These are phyloP conservation scores for Pristis pectinata DNA, from an alignment of 2,797 vertebrate species.

Conservation along the genomic window DNA sequence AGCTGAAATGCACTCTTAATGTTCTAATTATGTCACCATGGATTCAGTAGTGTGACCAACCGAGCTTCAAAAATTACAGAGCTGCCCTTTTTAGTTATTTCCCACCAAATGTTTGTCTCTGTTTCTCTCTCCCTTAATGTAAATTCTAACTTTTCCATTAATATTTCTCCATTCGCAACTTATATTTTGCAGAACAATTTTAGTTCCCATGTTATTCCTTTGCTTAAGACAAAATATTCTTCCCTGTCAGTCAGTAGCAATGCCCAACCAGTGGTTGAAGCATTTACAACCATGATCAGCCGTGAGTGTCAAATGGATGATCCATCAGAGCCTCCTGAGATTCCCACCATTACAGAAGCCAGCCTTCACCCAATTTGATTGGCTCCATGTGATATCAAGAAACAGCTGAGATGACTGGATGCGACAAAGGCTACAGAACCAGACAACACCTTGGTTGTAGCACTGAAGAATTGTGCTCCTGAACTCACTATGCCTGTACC, in stretches of 20 bases:
- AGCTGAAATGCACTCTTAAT: slow-evolving; percentile 17
- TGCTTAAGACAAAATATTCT: not conserved
- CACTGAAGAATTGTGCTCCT: no score
- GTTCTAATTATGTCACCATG: slow-evolving; percentile 36
- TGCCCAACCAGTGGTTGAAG: not conserved
- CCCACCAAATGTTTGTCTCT: not conserved
- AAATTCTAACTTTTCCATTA: not conserved
- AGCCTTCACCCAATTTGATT: no score
- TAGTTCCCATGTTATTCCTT: not conserved
- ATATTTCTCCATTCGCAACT: not conserved
- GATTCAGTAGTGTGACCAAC: not conserved
- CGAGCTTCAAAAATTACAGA: not conserved
- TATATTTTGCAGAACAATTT: not conserved
- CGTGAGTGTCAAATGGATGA: no score
- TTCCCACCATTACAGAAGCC: no score
- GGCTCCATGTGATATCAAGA: no score
- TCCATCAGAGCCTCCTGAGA: no score
- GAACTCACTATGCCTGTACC: no score
- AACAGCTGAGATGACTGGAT: no score
- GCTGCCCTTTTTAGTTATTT: not conserved
- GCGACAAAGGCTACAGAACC: no score
- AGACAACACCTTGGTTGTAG: no score
- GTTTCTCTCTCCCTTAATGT: not conserved
- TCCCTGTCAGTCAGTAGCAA: not conserved
- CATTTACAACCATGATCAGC: no score